Evolutionary conservation across 2,888 invertebrate genomes (phyloP), one percentile per base, ranked within the genome.

Genomic region (Euphydryas editha): DNA sequence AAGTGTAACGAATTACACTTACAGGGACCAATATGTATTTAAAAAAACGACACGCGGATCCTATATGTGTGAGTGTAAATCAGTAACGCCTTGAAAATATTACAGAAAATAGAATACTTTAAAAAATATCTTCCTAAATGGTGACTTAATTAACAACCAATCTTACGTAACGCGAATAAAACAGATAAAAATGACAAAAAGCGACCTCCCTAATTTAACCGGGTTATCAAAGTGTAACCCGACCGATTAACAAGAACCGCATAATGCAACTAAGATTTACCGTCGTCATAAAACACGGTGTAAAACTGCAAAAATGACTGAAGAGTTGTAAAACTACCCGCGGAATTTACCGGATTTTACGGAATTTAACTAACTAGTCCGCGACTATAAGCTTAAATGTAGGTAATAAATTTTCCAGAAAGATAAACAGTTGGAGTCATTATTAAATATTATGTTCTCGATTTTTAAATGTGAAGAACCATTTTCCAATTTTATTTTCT

Each of bases 321-420:
- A 17, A 4, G 11, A 54, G 44, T 15, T 51, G 51, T 24, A 56
- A 54, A 59, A 67, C 49, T 56, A 69, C 67, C 56, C 46, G 55
- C 51, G 44, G 49, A 47, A 62, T 67, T 67, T 59, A 44, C 62
- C n/a, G n/a, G n/a, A n/a, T n/a, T n/a, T n/a, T n/a, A n/a, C n/a
- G n/a, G n/a, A n/a, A n/a, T n/a, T n/a, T n/a, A n/a, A n/a, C n/a
- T 71, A 62, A 65, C 39, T 56, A 57, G 18, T 62, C 62, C 47
- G 57, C 42, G 54, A 46, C 54, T 49, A 44, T 11, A 17, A 58
- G 58, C 10, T 62, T 66, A 57, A 66, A 55, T 57, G 47, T 44
- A 37, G 5, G 39, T 65, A 39, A 60, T 49, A 36, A 36, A 17
- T 54, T 54, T 36, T 36, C 11, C n/a, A 24, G 24, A 51, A 51